Base-by-base conservation (phyloP, 1,140 invertebrate genomes). In the Monochamus saltuarius region DNA sequence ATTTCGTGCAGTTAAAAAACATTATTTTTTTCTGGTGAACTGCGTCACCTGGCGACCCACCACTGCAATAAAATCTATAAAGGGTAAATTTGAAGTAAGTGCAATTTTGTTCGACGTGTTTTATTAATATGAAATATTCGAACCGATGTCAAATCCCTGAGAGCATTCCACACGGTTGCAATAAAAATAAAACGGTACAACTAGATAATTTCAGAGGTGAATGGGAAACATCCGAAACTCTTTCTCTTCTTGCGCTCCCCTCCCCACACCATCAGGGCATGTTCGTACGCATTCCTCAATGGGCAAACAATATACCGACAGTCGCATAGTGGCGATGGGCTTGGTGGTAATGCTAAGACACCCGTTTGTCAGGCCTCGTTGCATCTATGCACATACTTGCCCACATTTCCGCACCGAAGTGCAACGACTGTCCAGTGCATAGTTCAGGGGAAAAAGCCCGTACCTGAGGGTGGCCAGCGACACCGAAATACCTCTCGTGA, bases 211-310 rank as follows among this genome's bases (percentile, higher is more conserved):
- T 54, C 19, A 54, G 52, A 54, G 37, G 53, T 62, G 60, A 62
- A 62, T 62, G 60, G 50, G 54, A 43, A 62, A 58, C 47, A 62
- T 42, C 60, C 54, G 54, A 62, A 62, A 50, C 49, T 56, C 46
- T 37, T 61, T 52, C 46, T 50, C 54, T 54, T 57, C 59, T 61
- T 50, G n/a, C 8, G 42, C 39, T 61, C 45, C 56, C 56, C 59
- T 38, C 56, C 51, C 56, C 56, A 55, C 58, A 53, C 61, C 47
- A 58, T 55, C 52, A 57, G 54, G 61, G 61, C 61, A 37, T 52
- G 39, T 47, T 16, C 13, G 11, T 47, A 35, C 49, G 52, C 54
- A 43, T 56, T 54, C 51, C 43, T 50, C 35, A 51, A 51, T 51
- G 49, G 49, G 16, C n/a, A 35, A 51, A 51, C 22, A 50, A 63